These are phyloP conservation scores for Tipula confusa DNA, from an alignment of 2,888 invertebrate species.

Conservation along the genomic window DNA sequence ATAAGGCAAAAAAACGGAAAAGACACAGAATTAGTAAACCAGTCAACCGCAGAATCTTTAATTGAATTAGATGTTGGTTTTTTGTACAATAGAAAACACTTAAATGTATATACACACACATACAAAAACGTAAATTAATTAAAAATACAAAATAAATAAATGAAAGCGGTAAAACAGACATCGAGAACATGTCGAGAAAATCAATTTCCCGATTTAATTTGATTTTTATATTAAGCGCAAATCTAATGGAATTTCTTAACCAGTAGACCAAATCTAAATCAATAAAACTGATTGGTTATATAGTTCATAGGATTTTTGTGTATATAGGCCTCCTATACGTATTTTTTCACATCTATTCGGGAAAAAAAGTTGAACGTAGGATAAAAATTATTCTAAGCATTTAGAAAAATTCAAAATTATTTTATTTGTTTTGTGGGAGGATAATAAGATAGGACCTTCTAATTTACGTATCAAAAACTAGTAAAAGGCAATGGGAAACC, in stretches of 20 bases:
- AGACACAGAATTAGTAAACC: neutral
- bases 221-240: neutral
- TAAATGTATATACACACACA: no score
- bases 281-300: neutral
- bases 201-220: neutral
- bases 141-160: neutral
- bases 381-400: no score
- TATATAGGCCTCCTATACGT: no score
- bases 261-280: neutral
- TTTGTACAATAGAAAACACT: neutral
- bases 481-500: no score
- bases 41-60: neutral
- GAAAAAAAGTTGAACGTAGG: no score
- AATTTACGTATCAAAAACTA: no score
- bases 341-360: no score
- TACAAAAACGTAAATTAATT: neutral
- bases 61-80: neutral
- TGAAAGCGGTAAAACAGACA: neutral
- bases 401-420: no score
- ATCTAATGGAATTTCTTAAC: neutral
- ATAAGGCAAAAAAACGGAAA: neutral
- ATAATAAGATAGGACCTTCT: no score
- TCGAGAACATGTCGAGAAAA: neutral
- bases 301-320: no score
- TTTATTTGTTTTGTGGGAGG: no score